Percentiles rank a stretch among this genome's conserved stretches.
phyloP scores from a whole-genome alignment of 2,113 vertebrate genomes.

The Chascanopsetta lugubris region DNA sequence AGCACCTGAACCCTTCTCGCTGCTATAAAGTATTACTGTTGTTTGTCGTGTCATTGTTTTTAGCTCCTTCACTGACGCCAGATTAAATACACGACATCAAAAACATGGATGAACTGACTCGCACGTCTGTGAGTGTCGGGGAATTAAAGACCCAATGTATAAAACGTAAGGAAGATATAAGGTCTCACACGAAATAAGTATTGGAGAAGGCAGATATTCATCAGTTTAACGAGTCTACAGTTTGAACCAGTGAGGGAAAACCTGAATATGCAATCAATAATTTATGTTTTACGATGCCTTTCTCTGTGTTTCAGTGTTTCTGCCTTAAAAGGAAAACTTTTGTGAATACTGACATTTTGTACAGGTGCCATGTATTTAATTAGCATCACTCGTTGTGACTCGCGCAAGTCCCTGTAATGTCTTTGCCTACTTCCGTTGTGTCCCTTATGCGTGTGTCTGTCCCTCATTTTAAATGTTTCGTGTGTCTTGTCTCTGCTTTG shows the following conservation, averaged over 20 bases:
- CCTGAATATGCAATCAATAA: slow-evolving; percentile 60
- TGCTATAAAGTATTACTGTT: slow-evolving; percentile 36
- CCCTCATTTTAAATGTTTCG: slow-evolving; percentile 21
- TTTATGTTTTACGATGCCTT: slow-evolving; percentile 61
- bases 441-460: slow-evolving; percentile 15
- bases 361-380: slow-evolving; percentile 65
- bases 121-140: slow-evolving; percentile 11
- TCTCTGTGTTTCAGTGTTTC: slow-evolving; percentile 27
- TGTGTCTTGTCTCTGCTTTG: slow-evolving; percentile 26
- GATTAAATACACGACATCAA: not conserved
- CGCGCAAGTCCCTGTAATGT: slow-evolving; percentile 25
- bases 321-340: slow-evolving; percentile 55
- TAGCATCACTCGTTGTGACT: slow-evolving; percentile 2
- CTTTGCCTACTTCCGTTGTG: slow-evolving; percentile 25
- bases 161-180: slow-evolving; percentile 4
- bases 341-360: slow-evolving; percentile 10
- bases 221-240: slow-evolving; percentile 33
- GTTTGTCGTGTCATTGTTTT: slow-evolving; percentile 14
- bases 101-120: not conserved
- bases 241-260: slow-evolving; percentile 23
- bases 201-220: slow-evolving; percentile 3
- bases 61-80: not conserved
- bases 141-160: slow-evolving; percentile 7
- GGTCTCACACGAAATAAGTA: slow-evolving; percentile 29
- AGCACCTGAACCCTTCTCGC: slow-evolving; percentile 28